Conservation (phyloP, 2,888 invertebrate species). For the Gasteruption jaculator region DNA sequence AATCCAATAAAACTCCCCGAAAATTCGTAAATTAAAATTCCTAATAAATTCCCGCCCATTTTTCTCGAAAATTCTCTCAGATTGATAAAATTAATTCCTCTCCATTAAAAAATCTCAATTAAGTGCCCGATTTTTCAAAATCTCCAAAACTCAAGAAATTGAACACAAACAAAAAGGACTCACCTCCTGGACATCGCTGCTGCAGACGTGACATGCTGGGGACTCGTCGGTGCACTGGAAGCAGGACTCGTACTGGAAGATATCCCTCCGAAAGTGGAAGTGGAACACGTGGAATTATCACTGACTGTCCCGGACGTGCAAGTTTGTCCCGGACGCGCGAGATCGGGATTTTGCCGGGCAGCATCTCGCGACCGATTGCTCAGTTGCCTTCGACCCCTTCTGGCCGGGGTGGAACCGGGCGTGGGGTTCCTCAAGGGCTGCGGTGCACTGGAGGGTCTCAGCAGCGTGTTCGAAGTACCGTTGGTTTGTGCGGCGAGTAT, state of each 20-base stretch:
- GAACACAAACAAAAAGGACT: slow-evolving; percentile 15
- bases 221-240: slow-evolving; percentile 34
- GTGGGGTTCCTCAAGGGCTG: slow-evolving; percentile 21
- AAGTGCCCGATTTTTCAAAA: too few species aligned
- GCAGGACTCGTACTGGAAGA: slow-evolving; percentile 30
- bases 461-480: slow-evolving; percentile 27
- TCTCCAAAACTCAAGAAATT: background rate
- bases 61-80: too few species aligned
- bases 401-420: slow-evolving; percentile 16
- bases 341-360: slow-evolving; percentile 7
- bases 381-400: slow-evolving; percentile 5
- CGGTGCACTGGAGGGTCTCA: slow-evolving; percentile 42
- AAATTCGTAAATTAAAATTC: too few species aligned
- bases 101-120: too few species aligned
- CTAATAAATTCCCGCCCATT: too few species aligned
- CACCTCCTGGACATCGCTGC: slow-evolving; percentile 29
- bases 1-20: too few species aligned
- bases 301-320: too few species aligned
- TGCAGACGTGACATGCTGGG: slow-evolving; percentile 32
- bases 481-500: slow-evolving; percentile 46
- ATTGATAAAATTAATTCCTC: too few species aligned
- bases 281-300: slow-evolving; percentile 27
- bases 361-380: slow-evolving; percentile 15
- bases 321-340: too few species aligned
- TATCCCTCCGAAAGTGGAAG: slow-evolving; percentile 30